Base-by-base conservation (phyloP, 2,888 invertebrate genomes). In the Megamerina dolium region DNA sequence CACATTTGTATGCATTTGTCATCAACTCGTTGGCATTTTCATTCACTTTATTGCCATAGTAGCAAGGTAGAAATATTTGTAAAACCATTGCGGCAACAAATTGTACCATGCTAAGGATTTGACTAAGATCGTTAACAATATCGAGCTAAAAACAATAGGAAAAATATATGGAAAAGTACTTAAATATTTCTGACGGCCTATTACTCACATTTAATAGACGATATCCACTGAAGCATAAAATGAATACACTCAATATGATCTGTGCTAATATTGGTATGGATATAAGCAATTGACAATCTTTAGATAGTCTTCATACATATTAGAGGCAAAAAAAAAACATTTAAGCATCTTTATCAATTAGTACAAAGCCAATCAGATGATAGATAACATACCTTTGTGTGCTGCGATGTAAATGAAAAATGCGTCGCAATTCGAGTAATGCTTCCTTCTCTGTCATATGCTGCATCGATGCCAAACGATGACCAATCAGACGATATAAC, bases 51-150 rank as follows among this genome's bases (percentile, higher is more conserved):
- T 66, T 63, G 33, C 57, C 65, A 45, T 58, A 66, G 36, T 61
- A 62, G 39, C 67, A 68, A 41, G 68, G 67, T 26, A 68, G 42
- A 41, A 56, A 67, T 26, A 68, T 65, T 50, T 68, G 56, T 4
- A 61, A 32, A 9, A 57, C 48, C 61, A 68, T 65, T 2, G 60
- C 53, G 12, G 48, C 41, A 5, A 58, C 34, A 29, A 59, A 66
- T 33, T 59, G 58, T 2, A 57, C 13, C 12, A 51, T 60, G 21
- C 53, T 49, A 4, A 55, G 20, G 6, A 23, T 10, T 23, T 23
- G 23, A 23, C 23, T 37, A 4, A 23, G 17, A 14, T 37, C 37
- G 5, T 14, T 23, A 10, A 23, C 10, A 8, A 23, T 23, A 23
- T 23, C 10, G 6, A 23, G 23, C 23, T 23, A 23, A 23, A 23